Conservation (phyloP, 2,888 invertebrate species). For the Autographa pulchrina region DNA sequence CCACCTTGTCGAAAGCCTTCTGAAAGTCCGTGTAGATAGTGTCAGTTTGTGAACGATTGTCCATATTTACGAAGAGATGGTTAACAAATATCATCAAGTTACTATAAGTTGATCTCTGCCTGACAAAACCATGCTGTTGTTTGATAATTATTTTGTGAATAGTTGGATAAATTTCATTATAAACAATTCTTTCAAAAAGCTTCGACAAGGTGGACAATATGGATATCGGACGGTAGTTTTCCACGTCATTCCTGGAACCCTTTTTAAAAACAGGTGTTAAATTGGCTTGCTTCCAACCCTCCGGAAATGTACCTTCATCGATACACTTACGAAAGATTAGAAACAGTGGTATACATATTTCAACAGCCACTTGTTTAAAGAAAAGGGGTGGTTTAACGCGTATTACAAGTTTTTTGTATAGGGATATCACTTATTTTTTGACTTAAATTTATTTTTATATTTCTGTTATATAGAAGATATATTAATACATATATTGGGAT, state of each 20-base stretch:
- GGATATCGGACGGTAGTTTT: conserved; percentile 6
- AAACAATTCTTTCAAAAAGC: conserved; percentile 12
- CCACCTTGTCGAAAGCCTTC: conserved; percentile 10
- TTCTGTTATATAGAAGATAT: no score
- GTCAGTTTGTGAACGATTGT: background rate
- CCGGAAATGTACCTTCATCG: conserved; percentile 1
- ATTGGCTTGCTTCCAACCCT: conserved; percentile 10
- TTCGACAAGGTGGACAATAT: conserved; percentile 8
- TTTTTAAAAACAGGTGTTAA: conserved; percentile 19
- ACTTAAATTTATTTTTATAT: no score
- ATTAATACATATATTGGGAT: no score
- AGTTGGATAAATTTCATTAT: background rate
- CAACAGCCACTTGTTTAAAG: background rate
- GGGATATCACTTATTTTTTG: no score
- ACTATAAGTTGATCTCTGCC: background rate
- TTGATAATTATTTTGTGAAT: conserved; percentile 1
- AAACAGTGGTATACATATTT: background rate
- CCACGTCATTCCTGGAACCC: conserved; percentile 14
- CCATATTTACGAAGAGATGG: conserved; percentile 1
- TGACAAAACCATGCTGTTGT: conserved; percentile 5
- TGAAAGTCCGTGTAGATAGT: no score
- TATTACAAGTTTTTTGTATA: no score
- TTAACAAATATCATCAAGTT: background rate
- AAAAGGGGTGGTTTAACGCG: no score
- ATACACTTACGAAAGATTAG: conserved; percentile 16